phyloP scores from a whole-genome alignment of 2,888 invertebrate species.

The Tipula helvola region DNA sequence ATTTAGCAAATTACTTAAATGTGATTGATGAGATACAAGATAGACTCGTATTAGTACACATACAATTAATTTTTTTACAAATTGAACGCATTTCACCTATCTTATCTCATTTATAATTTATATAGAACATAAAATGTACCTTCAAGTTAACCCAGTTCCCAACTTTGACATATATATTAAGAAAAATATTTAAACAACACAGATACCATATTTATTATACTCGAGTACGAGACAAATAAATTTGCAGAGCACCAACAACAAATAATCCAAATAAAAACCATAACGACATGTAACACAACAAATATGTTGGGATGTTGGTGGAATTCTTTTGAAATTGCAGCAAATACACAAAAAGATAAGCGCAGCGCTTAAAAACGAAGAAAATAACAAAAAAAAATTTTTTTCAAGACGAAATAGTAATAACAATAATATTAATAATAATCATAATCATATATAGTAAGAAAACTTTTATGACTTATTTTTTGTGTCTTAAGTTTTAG shows the following conservation, averaged over 20 bases:
- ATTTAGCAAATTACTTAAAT: background rate
- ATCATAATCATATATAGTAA: background rate
- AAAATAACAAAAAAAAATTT: background rate
- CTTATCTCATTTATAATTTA: background rate
- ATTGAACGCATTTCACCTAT: background rate
- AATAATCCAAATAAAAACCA: background rate
- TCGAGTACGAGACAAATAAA: background rate
- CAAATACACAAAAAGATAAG: background rate
- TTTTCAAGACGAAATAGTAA: background rate
- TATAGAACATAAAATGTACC: background rate
- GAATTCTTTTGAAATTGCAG: background rate
- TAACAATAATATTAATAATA: slow-evolving; percentile 4
- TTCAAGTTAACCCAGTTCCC: background rate
- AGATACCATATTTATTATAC: background rate
- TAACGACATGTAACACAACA: background rate
- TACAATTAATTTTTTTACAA: background rate
- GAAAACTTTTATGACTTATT: background rate
- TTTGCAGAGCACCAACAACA: background rate
- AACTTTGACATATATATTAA: background rate
- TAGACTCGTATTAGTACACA: background rate
- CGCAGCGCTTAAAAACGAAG: background rate
- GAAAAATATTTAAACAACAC: background rate
- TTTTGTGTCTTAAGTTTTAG: slow-evolving; percentile 4
- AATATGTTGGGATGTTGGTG: background rate
- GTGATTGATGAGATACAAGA: background rate